Percentiles rank a stretch among this genome's conserved stretches.
Evolutionary conservation across 1,140 invertebrate species (phyloP).

Genomic region (Drosophila virilis): DNA sequence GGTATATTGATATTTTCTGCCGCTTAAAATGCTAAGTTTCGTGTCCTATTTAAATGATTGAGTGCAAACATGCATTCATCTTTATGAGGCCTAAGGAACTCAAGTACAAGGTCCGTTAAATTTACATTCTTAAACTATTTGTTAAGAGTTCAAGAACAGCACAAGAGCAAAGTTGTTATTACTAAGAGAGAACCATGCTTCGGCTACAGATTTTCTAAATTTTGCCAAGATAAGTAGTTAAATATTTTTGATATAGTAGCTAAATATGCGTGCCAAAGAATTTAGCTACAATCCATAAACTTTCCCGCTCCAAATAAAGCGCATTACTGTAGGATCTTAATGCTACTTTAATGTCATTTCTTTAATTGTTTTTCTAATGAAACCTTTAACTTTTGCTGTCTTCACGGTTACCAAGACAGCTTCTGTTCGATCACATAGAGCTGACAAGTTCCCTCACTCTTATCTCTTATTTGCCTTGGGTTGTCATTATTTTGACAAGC

Average conservation of each 20-base stretch:
- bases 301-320: too few species aligned
- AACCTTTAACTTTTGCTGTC: constrained; percentile 58
- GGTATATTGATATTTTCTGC: constrained; percentile 29
- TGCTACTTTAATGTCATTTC: not conserved
- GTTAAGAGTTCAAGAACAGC: not conserved
- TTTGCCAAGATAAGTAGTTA: too few species aligned
- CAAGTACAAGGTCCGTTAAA: constrained; percentile 1
- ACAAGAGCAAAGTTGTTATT: not conserved
- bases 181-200: not conserved
- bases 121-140: constrained; percentile 3
- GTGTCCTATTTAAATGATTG: constrained; percentile 39
- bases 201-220: too few species aligned
- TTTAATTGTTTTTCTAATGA: not conserved
- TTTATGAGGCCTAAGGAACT: constrained; percentile 10
- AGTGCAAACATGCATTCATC: constrained; percentile 23
- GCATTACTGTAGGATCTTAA: not conserved
- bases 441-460: constrained; percentile 52
- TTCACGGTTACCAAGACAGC: not conserved
- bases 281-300: too few species aligned
- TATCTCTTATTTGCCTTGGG: constrained; percentile 18
- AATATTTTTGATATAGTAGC: not conserved
- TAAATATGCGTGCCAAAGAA: not conserved
- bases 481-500: constrained; percentile 17
- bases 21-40: constrained; percentile 16
- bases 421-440: constrained; percentile 22